These are phyloP conservation scores for Pollachius pollachius DNA, from an alignment of 2,113 vertebrate species.

Conservation along the genomic window DNA sequence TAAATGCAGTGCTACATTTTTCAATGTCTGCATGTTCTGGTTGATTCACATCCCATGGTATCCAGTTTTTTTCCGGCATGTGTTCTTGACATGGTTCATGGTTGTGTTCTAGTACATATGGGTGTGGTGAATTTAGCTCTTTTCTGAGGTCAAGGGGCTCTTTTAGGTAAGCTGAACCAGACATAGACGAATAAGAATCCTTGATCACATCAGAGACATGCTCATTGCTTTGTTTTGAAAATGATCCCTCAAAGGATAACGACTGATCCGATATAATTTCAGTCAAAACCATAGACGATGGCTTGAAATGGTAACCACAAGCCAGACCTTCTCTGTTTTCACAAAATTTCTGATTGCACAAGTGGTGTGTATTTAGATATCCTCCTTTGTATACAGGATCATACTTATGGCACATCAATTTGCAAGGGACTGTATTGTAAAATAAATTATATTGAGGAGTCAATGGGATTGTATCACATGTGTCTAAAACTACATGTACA, in stretches of 20 bases:
- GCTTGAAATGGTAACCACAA: not conserved
- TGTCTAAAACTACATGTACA: slow-evolving; percentile 1
- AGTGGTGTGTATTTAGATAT: not conserved
- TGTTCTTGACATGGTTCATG: not conserved
- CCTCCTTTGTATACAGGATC: slow-evolving; percentile 12
- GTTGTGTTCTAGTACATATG: not conserved
- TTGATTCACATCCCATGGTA: not conserved
- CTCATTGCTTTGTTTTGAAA: not conserved
- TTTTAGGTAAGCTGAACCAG: not conserved
- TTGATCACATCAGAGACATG: not conserved
- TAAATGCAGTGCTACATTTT: not conserved
- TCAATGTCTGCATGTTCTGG: not conserved
- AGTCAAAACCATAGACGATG: not conserved
- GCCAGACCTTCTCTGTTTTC: not conserved
- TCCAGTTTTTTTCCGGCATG: not conserved
- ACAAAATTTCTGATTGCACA: not conserved
- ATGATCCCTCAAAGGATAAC: not conserved
- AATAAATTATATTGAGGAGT: slow-evolving; percentile 9
- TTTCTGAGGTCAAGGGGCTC: not conserved
- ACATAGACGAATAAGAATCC: not conserved
- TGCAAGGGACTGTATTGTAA: slow-evolving; percentile 16
- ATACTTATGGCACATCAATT: slow-evolving; percentile 12
- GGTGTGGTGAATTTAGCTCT: slow-evolving; percentile 1
- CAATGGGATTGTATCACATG: not conserved
- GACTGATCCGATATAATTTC: not conserved